Evolutionary conservation across 2,888 invertebrate species (phyloP).

Genomic region (Crematogaster levior): DNA sequence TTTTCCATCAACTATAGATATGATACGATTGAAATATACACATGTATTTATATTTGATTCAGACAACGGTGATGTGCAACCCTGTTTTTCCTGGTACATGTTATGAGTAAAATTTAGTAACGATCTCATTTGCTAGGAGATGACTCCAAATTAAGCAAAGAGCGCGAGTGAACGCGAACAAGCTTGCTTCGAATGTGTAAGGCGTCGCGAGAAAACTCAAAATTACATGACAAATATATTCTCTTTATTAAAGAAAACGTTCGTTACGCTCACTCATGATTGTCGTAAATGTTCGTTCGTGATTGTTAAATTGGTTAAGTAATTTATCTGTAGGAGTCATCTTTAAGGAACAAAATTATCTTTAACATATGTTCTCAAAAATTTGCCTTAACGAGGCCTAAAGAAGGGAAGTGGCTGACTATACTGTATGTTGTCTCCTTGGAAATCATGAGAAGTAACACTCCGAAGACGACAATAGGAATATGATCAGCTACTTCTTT

Average conservation of each 20-base stretch:
- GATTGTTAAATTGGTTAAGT: not conserved
- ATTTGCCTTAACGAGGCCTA: not conserved
- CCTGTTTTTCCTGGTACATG: constrained; percentile 42
- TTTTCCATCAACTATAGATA: not conserved
- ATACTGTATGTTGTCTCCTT: not conserved
- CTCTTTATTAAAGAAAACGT: not conserved
- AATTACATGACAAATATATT: not conserved
- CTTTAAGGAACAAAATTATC: not conserved
- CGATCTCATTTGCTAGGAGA: not conserved
- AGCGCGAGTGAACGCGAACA: not conserved
- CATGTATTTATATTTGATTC: constrained; percentile 20
- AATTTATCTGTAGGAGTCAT: too few species aligned
- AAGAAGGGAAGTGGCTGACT: not conserved
- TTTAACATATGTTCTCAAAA: not conserved
- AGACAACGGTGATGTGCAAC: constrained; percentile 7
- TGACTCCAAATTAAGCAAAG: not conserved
- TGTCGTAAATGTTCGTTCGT: not conserved
- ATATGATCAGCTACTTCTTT: not conserved
- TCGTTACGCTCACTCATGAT: not conserved
- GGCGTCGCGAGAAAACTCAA: too few species aligned
- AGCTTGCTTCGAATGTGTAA: not conserved
- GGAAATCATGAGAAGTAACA: not conserved
- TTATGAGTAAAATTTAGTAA: constrained; percentile 17
- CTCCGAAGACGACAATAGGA: not conserved
- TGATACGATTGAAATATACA: not conserved